Evolutionary conservation across 2,888 invertebrate genomes (phyloP).

Genomic region (Drosophila multiciliata): DNA sequence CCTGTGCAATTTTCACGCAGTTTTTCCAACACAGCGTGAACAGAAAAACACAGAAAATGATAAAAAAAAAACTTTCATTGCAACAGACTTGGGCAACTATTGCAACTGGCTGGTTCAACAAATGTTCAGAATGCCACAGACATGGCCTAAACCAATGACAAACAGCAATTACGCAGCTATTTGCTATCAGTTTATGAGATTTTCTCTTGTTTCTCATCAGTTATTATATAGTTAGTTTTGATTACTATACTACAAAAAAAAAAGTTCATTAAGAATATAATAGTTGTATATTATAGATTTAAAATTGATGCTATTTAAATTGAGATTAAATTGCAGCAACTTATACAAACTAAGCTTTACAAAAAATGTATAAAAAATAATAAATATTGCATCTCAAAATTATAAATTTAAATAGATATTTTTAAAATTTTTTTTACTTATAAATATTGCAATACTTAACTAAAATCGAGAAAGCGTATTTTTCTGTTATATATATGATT

Average conservation of each 20-base stretch:
- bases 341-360: background rate
- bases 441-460: background rate
- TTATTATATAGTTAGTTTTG: slow-evolving; percentile 9
- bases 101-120: slow-evolving; percentile 25
- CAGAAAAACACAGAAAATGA: slow-evolving; percentile 24
- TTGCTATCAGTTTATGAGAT: slow-evolving; percentile 20
- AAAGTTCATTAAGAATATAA: background rate
- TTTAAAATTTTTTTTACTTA: background rate
- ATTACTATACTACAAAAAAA: background rate
- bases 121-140: slow-evolving; percentile 46
- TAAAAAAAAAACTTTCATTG: slow-evolving; percentile 68
- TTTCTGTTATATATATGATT: background rate
- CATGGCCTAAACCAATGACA: slow-evolving; percentile 36
- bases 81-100: slow-evolving; percentile 28
- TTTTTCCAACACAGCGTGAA: slow-evolving; percentile 66
- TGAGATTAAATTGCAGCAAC: background rate
- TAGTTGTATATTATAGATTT: background rate
- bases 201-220: slow-evolving; percentile 23
- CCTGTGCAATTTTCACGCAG: slow-evolving; percentile 78
- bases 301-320: background rate
- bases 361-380: background rate
- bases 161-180: slow-evolving; percentile 57
- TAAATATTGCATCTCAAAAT: background rate
- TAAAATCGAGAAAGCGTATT: background rate
- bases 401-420: background rate